Evolutionary conservation across 2,888 invertebrate genomes (phyloP).

Genomic region (Parnassius glacialis): DNA sequence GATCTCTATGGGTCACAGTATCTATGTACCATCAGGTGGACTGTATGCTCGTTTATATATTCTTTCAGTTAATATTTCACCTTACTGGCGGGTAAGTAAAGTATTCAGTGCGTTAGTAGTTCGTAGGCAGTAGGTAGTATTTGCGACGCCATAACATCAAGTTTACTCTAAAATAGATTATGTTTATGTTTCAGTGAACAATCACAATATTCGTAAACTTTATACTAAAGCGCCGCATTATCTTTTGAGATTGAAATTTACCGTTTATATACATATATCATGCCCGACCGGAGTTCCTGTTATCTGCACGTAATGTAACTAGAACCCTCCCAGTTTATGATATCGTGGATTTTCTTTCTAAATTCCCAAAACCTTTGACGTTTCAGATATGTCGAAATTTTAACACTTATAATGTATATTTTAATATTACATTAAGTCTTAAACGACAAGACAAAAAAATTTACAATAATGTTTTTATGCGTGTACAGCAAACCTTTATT

Average conservation of each 20-base stretch:
- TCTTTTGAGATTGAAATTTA: neutral
- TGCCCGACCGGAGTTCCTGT: neutral
- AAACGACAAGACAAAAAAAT: too few relatives aligned
- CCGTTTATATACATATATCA: neutral
- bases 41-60: too few relatives aligned
- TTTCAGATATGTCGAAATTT: neutral
- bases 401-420: neutral
- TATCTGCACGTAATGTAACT: neutral
- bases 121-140: too few relatives aligned
- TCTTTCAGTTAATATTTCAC: neutral
- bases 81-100: neutral
- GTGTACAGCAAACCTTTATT: too few relatives aligned
- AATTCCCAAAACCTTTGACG: too few relatives aligned
- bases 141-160: neutral
- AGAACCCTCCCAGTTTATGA: neutral
- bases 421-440: neutral
- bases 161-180: neutral
- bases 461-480: too few relatives aligned
- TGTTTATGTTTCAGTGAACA: conserved; percentile 2
- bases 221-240: neutral
- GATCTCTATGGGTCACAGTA: too few relatives aligned
- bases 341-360: neutral
- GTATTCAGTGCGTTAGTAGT: too few relatives aligned
- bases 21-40: too few relatives aligned
- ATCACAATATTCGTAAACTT: neutral